Base-by-base conservation (phyloP, 64 coral and sea anemone species). In the Platygyra sinensis region DNA sequence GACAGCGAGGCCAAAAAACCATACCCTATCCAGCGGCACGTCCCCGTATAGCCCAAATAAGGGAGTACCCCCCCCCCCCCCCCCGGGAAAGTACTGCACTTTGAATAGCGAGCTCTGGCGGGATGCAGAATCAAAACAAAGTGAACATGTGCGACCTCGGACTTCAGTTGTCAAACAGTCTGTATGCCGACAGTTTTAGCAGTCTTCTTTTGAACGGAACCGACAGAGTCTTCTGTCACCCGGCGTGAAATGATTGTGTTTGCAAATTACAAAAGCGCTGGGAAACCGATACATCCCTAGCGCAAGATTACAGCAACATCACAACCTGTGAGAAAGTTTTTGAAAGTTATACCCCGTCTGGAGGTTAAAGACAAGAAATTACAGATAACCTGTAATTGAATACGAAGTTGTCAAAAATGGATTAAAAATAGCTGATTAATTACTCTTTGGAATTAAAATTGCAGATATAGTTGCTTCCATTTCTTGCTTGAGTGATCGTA, bases 401-500 rank as follows among this genome's bases (percentile, higher is more conserved):
- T 69, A 27, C 24, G 25, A 1, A 69, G 9, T 27, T 25, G 25
- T 11, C 5, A 69, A 69, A 27, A 79, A 79, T 79, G 19, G 22
- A 30, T 79, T 79, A 29, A 25, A 79, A 79, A 57, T 57, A 27
- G 28, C 51, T 28, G 4, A 10, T 77, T 77, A 24, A 77, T 52
- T 77, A 38, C 20, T 49, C 12, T 77, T 77, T 2, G 50, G n/a
- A 79, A 79, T 79, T 79, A 79, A 52, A 79, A 39, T 55, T 79
- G 76, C 20, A 55, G 73, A 75, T 75, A 10, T 54, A 65, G 15
- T 78, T 19, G 24, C 51, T 28, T 29, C 1, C 13, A 17, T 79
- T 79, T 57, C 9, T 54, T 57, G 51, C 51, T 25, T 79, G 39
- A 79, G 76, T 55, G 51, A 52, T 29, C 76, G 49, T 20, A 24